These are phyloP conservation scores for Hoplodrina ambigua DNA, from an alignment of 2,888 invertebrate genomes.

Conservation along the genomic window DNA sequence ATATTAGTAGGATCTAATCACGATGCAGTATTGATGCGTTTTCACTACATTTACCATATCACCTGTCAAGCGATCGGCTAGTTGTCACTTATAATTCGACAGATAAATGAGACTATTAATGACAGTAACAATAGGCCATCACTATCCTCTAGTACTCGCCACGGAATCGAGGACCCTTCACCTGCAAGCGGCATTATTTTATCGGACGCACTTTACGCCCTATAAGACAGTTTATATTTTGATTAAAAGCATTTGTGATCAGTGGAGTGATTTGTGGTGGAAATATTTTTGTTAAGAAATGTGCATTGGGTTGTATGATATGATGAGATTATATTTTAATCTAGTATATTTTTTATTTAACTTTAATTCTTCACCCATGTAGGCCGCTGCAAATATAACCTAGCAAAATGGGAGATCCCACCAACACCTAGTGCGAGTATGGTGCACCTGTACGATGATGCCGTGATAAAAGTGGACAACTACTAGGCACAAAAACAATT, in stretches of 20 bases:
- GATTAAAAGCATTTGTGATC: conserved; percentile 59
- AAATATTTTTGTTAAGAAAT: conserved; percentile 4
- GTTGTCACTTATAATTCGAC: conserved; percentile 22
- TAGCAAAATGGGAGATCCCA: too few species aligned
- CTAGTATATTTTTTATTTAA: not conserved
- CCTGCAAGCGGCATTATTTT: conserved; percentile 75
- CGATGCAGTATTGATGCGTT: not conserved
- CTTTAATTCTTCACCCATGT: too few species aligned
- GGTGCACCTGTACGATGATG: too few species aligned
- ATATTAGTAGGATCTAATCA: too few species aligned
- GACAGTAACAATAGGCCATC: conserved; percentile 37
- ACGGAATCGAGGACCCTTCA: conserved; percentile 67
- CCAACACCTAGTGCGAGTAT: too few species aligned
- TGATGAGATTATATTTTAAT: not conserved
- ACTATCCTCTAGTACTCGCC: conserved; percentile 64
- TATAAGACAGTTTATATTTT: conserved; percentile 66
- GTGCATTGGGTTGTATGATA: not conserved
- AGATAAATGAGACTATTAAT: conserved; percentile 34
- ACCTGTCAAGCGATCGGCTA: not conserved
- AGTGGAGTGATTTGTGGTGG: conserved; percentile 34
- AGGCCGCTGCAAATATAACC: too few species aligned
- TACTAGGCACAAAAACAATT: too few species aligned
- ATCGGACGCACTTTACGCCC: conserved; percentile 68
- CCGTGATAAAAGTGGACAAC: too few species aligned
- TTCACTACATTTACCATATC: not conserved